Evolutionary conservation across 2,797 vertebrate genomes (phyloP).

Genomic region (Falco berigora): DNA sequence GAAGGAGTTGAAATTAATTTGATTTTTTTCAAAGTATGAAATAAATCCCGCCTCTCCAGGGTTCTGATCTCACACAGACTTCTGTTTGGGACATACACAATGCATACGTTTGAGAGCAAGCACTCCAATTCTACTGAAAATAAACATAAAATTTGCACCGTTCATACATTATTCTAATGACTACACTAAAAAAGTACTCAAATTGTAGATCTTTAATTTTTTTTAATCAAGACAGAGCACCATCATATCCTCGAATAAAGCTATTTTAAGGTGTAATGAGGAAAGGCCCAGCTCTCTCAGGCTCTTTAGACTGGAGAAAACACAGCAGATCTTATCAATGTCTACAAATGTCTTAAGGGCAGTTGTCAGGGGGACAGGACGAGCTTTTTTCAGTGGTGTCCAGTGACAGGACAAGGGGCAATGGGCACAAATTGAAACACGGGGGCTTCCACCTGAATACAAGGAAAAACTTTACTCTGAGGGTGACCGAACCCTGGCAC

Average conservation of each 20-base stretch:
- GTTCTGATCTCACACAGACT: neutral
- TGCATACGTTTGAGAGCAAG: neutral
- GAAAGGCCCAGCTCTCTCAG: no score
- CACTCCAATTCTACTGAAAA: neutral
- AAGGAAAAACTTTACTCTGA: no score
- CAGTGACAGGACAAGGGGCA: no score
- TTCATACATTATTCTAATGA: neutral
- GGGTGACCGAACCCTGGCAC: no score
- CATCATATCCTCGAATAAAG: neutral
- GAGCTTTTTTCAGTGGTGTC: no score
- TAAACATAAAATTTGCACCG: neutral
- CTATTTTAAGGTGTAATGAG: neutral
- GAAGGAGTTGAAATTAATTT: neutral
- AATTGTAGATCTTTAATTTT: neutral
- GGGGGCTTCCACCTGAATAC: no score
- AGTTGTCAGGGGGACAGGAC: no score
- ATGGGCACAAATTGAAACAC: no score
- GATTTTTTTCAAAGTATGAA: neutral
- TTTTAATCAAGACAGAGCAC: neutral
- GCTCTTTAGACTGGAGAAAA: no score
- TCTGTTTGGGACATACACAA: neutral
- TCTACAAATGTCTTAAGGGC: no score
- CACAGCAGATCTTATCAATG: no score
- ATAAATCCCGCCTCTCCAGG: neutral
- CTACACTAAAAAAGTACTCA: neutral